Evolutionary conservation across 2,113 vertebrate species (phyloP).

Genomic region (Jaculus jaculus): DNA sequence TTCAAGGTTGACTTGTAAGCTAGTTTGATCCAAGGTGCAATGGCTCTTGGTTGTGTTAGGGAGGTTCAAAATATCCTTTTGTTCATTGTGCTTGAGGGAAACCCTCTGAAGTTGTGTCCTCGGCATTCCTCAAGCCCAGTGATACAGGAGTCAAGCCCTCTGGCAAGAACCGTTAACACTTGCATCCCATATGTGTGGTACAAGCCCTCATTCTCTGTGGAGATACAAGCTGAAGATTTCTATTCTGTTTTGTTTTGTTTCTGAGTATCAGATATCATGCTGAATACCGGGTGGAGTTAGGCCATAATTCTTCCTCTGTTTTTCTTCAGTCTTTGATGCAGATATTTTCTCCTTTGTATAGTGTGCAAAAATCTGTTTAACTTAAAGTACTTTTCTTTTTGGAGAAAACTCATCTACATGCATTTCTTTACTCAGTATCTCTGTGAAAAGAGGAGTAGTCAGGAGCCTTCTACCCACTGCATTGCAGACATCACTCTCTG

Average conservation of each 20-base stretch:
- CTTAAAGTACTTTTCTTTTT: background rate
- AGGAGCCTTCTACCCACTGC: background rate
- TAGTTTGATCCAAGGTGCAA: background rate
- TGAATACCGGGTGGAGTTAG: background rate
- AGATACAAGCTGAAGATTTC: background rate
- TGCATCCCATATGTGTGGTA: background rate
- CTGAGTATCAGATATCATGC: background rate
- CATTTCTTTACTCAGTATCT: background rate
- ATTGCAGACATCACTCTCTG: background rate
- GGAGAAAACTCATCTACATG: background rate
- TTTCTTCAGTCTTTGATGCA: background rate
- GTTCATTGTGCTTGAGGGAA: background rate
- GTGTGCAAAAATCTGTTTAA: background rate
- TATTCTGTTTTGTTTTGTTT: background rate
- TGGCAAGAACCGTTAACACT: background rate
- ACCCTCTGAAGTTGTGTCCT: background rate
- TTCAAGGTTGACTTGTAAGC: background rate
- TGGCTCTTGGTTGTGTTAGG: background rate
- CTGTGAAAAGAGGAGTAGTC: background rate
- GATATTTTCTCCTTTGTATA: background rate
- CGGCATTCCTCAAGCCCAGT: background rate
- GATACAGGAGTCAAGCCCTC: background rate
- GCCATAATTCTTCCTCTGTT: background rate
- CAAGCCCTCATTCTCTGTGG: background rate
- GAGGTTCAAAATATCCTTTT: background rate